Base-by-base conservation (phyloP, 2,888 invertebrate genomes). In the Nysson spinosus region DNA sequence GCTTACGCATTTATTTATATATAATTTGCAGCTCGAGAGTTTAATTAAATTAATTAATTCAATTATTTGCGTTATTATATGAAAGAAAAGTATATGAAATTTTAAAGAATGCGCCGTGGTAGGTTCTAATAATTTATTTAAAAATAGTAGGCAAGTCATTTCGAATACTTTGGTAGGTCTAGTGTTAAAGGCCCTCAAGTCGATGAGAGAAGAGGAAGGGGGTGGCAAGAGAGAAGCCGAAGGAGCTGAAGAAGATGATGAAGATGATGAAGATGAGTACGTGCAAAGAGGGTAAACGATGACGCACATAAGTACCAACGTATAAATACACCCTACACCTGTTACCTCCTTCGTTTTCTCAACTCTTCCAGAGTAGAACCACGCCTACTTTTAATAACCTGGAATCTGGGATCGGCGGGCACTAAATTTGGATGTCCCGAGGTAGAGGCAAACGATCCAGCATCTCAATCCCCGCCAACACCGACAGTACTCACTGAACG, bases 301-400 rank as follows among this genome's bases (percentile, higher is more conserved):
- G 75, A 76, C 71, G 75, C 66, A 66, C 40, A 49, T 42, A 50
- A 61, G 57, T 64, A 64, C 50, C 66, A 11, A 56, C 64, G 68
- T 85, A 86, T 85, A 85, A 85, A 86, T 85, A 83, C 72, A 78
- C 73, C 71, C 72, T 78, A 82, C 85, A 87, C 84, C 85, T 85
- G 85, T 83, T 82, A 77, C 65, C 71, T 69, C 63, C 55, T 72
- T 72, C 74, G 66, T 76, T 73, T 70, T 66, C 67, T 67, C 66
- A 54, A 62, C 54, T 73, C 68, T 68, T 77, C 79, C 76, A 77
- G 77, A 52, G 20, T 43, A 16, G 58, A 42, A 35, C 77, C 76
- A 71, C 83, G 81, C 83, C 82, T 60, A 84, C 83, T 85, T 85
- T 83, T 85, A 86, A 85, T 84, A 86, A 85, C 77, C 84, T 85